Percentiles rank a stretch among this genome's conserved stretches.
phyloP scores from a whole-genome alignment of 2,113 vertebrate genomes.

The Pseudopipra pipra region DNA sequence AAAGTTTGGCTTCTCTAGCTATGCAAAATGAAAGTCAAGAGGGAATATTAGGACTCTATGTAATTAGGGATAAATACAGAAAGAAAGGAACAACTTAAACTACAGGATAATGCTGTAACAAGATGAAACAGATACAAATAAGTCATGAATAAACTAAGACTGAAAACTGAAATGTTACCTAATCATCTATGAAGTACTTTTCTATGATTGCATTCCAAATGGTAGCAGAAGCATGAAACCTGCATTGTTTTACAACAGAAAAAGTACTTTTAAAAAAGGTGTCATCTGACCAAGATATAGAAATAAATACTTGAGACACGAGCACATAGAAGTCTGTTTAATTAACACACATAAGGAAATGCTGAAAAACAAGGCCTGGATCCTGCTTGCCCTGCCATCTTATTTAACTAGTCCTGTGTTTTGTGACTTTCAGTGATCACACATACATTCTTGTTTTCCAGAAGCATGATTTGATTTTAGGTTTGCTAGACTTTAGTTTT shows the following conservation, averaged over 20 bases:
- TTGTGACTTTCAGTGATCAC: not conserved
- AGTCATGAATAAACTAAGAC: not conserved
- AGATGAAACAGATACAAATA: not conserved
- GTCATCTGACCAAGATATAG: not conserved
- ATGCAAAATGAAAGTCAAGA: not conserved
- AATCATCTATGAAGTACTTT: not conserved
- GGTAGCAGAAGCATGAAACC: not conserved
- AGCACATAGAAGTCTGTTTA: not conserved
- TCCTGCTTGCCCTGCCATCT: not conserved
- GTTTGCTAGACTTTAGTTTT: constrained; percentile 46
- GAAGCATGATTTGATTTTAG: constrained; percentile 7
- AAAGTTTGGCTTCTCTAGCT: not conserved
- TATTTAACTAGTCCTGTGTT: not conserved
- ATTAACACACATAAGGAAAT: not conserved
- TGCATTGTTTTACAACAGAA: not conserved
- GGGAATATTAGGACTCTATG: not conserved
- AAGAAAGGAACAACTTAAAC: not conserved
- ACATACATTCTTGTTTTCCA: not conserved
- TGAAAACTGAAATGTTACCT: not conserved
- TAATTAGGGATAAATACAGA: not conserved
- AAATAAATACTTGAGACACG: not conserved
- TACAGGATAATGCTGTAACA: not conserved
- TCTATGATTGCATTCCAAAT: not conserved
- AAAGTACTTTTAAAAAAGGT: not conserved
- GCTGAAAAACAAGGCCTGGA: not conserved